Conservation (phyloP, 2,113 vertebrate species). For the Rhinopithecus roxellana region DNA sequence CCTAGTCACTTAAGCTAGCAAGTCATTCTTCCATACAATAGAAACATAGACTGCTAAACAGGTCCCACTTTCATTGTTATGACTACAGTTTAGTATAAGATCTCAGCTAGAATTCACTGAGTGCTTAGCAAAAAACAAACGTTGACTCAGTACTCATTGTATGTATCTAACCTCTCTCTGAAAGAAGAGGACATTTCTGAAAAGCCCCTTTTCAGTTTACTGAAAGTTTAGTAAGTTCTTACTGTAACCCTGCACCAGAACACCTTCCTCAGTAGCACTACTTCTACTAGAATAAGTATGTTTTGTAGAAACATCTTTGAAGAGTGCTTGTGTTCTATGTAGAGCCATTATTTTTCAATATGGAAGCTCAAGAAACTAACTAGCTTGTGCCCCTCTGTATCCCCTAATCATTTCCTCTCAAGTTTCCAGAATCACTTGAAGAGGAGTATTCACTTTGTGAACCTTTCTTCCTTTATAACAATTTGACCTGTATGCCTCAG, state of each 20-base stretch:
- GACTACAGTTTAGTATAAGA: not conserved
- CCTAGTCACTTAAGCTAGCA: slow-evolving; percentile 42
- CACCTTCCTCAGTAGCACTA: not conserved
- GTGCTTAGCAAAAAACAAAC: slow-evolving; percentile 27
- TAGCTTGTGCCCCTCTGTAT: not conserved
- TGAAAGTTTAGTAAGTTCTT: slow-evolving; percentile 35
- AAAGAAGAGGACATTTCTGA: slow-evolving; percentile 45
- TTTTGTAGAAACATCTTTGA: slow-evolving; percentile 34
- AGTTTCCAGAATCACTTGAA: slow-evolving; percentile 49
- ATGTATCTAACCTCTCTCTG: not conserved
- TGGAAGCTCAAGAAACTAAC: slow-evolving; percentile 8
- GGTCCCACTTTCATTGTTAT: slow-evolving; percentile 23
- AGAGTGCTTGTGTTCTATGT: slow-evolving; percentile 37
- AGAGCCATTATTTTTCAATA: slow-evolving; percentile 54
- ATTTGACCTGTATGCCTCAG: slow-evolving; percentile 7
- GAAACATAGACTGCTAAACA: slow-evolving; percentile 41
- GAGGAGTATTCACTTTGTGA: slow-evolving; percentile 45
- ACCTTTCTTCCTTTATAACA: slow-evolving; percentile 16
- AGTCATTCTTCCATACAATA: slow-evolving; percentile 49
- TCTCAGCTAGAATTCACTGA: slow-evolving; percentile 48
- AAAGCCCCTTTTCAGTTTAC: slow-evolving; percentile 41
- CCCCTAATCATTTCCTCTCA: not conserved
- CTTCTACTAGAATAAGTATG: not conserved
- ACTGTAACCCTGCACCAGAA: not conserved
- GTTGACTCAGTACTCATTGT: slow-evolving; percentile 3